A percentile compares a stretch with the other conserved stretches of the same genome.
Evolutionary conservation across 35 echinoderm and acorn worm species (phyloP).

Genomic region (Anneissia japonica): DNA sequence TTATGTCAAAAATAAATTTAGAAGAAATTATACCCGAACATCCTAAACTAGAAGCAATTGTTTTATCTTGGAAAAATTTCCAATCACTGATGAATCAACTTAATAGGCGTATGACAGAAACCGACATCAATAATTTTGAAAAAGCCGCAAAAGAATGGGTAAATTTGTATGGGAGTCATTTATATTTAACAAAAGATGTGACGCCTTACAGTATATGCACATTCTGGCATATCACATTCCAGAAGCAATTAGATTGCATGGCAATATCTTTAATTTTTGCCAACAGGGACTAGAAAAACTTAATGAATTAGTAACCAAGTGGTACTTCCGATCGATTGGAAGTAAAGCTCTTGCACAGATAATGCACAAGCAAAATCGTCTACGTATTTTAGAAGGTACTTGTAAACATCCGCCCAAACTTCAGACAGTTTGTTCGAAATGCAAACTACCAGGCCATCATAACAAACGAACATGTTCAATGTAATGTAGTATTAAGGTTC

Average conservation of each 20-base stretch:
- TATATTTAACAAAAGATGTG: conserved; percentile 67
- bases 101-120: background rate
- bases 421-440: too few relatives aligned
- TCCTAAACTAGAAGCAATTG: background rate
- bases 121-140: background rate
- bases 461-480: too few relatives aligned
- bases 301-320: too few relatives aligned
- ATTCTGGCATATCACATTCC: conserved; percentile 56
- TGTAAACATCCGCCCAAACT: too few relatives aligned
- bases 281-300: conserved; percentile 2
- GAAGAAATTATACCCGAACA: conserved; percentile 8
- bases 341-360: too few relatives aligned
- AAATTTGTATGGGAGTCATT: background rate
- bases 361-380: too few relatives aligned
- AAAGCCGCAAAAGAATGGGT: conserved; percentile 35
- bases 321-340: too few relatives aligned
- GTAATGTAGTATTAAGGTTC: too few relatives aligned
- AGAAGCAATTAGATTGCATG: conserved; percentile 43
- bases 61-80: conserved; percentile 13
- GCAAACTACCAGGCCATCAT: too few relatives aligned
- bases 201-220: conserved; percentile 77
- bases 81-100: background rate
- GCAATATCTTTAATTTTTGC: conserved; percentile 41
- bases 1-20: too few relatives aligned
- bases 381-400: too few relatives aligned